Base-by-base conservation (phyloP, 1,140 invertebrate genomes). In the Drosophila hydei region DNA sequence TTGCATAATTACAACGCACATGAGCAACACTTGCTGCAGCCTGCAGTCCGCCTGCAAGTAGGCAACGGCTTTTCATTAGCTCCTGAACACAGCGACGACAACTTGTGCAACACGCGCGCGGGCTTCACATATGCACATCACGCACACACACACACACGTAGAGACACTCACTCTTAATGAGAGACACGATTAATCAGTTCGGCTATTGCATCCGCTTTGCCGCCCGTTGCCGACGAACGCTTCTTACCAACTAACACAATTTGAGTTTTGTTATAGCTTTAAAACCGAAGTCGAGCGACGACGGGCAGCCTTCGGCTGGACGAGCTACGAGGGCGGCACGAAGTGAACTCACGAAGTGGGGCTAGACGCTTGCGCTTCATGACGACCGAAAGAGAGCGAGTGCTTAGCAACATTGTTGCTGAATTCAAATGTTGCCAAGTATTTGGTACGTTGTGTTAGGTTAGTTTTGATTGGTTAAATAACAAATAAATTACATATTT, bases 1-100 rank as follows among this genome's bases (percentile, higher is more conserved):
- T 85, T 87, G 81, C 80, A 85, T 85, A 85, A 85, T 87, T 85
- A 75, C 77, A 87, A 81, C 77, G 77, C 81, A 84, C 77, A 84
- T 76, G 79, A 80, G 65, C 54, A 56, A 60, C 61, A 63, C 56
- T 64, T 61, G 70, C 51, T 75, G 75, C 50, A 42, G 16, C 27
- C 16, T 52, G 50, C 16, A 36, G 50, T 64, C 55, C 67, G 75
- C 50, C 71, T 68, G 72, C 45, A 71, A 71, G 61, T 74, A 68
- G 64, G 50, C 70, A 69, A 62, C 36, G 54, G 68, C 60, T 69
- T 61, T 79, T 60, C 60, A 76, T 58, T 65, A 65, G 68, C 68
- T 60, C 12, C 56, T 27, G 60, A 68, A 30, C 48, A 30, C 48
- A 12, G 4, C 19, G 11, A 45, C 38, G 16, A 58, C 21, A 43